phyloP scores from a whole-genome alignment of 2,888 invertebrate genomes.

The Erebia ligea region DNA sequence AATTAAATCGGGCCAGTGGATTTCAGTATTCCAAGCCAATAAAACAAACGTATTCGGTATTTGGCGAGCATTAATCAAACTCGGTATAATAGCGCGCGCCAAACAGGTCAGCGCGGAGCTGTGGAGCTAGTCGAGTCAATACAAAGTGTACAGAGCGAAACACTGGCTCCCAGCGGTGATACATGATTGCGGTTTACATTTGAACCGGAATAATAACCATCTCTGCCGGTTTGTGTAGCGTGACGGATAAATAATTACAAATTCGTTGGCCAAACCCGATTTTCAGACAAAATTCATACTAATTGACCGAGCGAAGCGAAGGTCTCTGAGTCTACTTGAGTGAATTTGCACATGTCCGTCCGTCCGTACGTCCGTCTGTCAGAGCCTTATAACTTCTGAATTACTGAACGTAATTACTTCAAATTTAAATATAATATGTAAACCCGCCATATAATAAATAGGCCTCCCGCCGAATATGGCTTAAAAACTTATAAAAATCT shows the following conservation, averaged over 20 bases:
- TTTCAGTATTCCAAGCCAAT: background rate
- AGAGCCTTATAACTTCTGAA: too few species aligned
- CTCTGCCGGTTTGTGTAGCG: background rate
- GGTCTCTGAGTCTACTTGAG: too few species aligned
- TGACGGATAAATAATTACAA: background rate
- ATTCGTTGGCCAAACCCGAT: background rate
- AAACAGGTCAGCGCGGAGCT: constrained; percentile 27
- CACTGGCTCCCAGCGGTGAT: constrained; percentile 28
- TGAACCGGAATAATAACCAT: constrained; percentile 6
- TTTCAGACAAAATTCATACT: background rate
- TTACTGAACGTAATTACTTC: too few species aligned
- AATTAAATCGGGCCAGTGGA: background rate
- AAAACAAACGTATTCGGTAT: constrained; percentile 6
- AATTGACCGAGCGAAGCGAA: too few species aligned
- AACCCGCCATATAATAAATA: too few species aligned
- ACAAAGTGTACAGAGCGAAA: constrained; percentile 30
- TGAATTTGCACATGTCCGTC: too few species aligned
- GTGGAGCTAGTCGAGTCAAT: constrained; percentile 28
- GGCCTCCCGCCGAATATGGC: too few species aligned
- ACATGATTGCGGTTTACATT: constrained; percentile 19
- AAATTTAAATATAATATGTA: too few species aligned
- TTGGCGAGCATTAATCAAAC: constrained; percentile 30
- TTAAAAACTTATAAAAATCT: too few species aligned
- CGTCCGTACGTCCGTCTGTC: too few species aligned
- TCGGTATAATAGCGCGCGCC: constrained; percentile 24